phyloP scores from a whole-genome alignment of 2,797 vertebrate genomes.

The Platyrinchus mystaceus region DNA sequence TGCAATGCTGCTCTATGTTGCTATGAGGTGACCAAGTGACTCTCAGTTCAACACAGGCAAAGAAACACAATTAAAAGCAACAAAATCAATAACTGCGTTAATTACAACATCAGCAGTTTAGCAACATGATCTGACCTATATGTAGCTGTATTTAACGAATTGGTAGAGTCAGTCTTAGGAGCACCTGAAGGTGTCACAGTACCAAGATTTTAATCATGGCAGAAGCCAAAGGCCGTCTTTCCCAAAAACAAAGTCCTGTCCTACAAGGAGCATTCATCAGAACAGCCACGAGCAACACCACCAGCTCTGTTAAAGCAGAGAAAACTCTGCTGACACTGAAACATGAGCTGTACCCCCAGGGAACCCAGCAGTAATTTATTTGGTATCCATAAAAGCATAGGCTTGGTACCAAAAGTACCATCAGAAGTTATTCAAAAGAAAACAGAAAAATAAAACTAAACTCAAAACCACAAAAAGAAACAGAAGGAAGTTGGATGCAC shows the following conservation, averaged over 20 bases:
- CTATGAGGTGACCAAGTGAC: not conserved
- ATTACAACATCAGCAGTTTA: not conserved
- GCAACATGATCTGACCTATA: not conserved
- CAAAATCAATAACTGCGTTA: not conserved
- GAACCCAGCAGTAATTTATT: not conserved
- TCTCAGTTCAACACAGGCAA: not conserved
- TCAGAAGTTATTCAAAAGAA: not conserved
- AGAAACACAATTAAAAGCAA: not conserved
- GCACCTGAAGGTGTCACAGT: not conserved
- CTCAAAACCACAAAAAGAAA: not conserved
- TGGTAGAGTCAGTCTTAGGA: not conserved
- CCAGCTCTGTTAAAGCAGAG: not conserved
- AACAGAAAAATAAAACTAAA: not conserved
- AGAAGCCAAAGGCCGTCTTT: not conserved
- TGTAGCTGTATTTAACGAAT: not conserved
- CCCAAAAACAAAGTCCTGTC: not conserved
- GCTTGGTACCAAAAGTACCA: not conserved
- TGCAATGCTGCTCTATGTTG: rapidly evolving
- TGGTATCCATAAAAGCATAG: not conserved
- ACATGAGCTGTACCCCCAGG: not conserved
- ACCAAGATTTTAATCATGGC: not conserved
- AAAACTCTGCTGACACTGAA: not conserved
- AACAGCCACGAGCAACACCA: rapidly evolving
- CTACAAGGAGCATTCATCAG: rapidly evolving
- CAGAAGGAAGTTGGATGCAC: not conserved